A percentile compares a stretch with the other conserved stretches of the same genome.
These are phyloP conservation scores for Meiosimyza decipiens DNA, from an alignment of 2,888 invertebrate genomes.

Conservation along the genomic window DNA sequence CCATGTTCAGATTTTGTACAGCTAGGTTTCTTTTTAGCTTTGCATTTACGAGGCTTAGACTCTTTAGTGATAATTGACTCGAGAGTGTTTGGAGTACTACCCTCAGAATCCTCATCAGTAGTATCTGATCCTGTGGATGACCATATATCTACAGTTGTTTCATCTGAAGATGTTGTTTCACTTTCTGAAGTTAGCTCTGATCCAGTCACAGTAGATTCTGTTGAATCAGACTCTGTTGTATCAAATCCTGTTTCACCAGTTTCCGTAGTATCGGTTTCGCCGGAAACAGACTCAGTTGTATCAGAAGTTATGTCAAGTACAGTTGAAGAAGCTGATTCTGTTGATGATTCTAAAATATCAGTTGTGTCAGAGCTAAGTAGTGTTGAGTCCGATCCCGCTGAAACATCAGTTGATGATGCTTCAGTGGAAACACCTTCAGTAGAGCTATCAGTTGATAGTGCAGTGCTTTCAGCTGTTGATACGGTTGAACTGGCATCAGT, in stretches of 20 bases:
- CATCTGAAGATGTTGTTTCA: constrained; percentile 50
- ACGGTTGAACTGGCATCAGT: constrained; percentile 1
- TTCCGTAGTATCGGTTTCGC: background rate
- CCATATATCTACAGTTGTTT: constrained; percentile 63
- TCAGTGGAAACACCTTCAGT: constrained; percentile 42
- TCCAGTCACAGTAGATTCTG: constrained; percentile 26
- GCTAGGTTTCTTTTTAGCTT: constrained; percentile 67
- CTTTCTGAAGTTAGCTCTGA: constrained; percentile 49
- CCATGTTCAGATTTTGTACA: constrained; percentile 79
- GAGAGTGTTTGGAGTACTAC: constrained; percentile 70
- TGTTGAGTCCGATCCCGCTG: background rate
- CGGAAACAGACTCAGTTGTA: background rate
- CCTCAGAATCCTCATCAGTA: constrained; percentile 62
- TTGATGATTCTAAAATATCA: constrained; percentile 6
- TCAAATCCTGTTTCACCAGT: constrained; percentile 6
- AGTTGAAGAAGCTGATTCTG: constrained; percentile 4
- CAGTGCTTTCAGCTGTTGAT: constrained; percentile 26
- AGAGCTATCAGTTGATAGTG: constrained; percentile 44
- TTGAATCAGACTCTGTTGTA: background rate
- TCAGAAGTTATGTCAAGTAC: background rate
- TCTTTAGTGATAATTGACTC: constrained; percentile 69
- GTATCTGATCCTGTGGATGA: constrained; percentile 52
- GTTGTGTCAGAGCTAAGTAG: background rate
- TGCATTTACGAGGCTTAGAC: constrained; percentile 70
- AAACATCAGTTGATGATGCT: constrained; percentile 19